Evolutionary conservation across 2,113 vertebrate species (phyloP), one percentile per base, ranked within the genome.

Genomic region (Melierax canorus): DNA sequence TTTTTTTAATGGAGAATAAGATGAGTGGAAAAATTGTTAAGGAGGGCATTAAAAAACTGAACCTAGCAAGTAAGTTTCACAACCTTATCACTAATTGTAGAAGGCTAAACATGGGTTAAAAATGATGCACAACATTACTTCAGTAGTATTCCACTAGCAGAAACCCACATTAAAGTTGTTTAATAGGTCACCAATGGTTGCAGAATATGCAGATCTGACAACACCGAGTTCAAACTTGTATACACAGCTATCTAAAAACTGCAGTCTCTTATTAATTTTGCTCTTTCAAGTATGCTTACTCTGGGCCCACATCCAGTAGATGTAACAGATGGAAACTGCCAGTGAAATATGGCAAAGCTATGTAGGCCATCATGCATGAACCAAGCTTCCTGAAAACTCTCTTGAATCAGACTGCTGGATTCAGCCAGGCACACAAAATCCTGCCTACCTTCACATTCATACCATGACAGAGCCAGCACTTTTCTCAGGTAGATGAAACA

Each of bases 241-340:
- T 6, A 72, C 11, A 36, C 32, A 95, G 76, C 60, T 73, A 84
- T 43, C 62, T 79, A 81, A 89, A 95, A 92, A 68, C 1, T 81
- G 60, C 88, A 95, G 56, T 14, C 68, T 80, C 79, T 89, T 87
- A 67, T 48, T 92, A 74, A 90, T 77, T 92, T 89, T 58, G 87
- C 76, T 94, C 60, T 89, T 94, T 60, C 64, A 92, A 85, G 58
- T 84, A 41, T 29, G 45, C 53, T 53, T 88, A 62, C 63, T 64
- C 80, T 79, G 83, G 96, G 95, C 92, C 82, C 75, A 76, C 34
- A 82, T 89, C 83, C 92, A 97, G 69, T 66, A 81, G 92, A 88
- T 94, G 30, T 45, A 91, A 78, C 91, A 96, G 91, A 97, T 91
- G 92, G 95, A 60, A 96, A 78, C 27, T 91, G 83, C 86, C 83